phyloP scores from a whole-genome alignment of 2,113 vertebrate species.

The Isurus oxyrinchus region DNA sequence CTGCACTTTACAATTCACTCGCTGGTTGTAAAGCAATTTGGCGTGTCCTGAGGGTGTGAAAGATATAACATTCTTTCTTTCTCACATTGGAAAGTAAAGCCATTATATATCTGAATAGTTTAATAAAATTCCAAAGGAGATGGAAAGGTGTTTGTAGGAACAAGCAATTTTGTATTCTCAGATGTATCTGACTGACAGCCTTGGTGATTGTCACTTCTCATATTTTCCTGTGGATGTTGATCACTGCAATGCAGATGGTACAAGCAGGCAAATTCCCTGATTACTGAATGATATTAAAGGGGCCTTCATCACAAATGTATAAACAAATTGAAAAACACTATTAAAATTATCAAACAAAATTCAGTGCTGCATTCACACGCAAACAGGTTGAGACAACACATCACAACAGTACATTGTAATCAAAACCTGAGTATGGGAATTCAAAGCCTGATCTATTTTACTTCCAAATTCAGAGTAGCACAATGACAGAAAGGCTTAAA shows the following conservation, averaged over 20 bases:
- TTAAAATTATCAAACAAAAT: neutral
- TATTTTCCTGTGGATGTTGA: neutral
- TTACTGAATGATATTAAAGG: neutral
- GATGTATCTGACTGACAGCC: neutral
- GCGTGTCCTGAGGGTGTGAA: neutral
- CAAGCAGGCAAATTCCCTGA: neutral
- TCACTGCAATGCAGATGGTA: neutral
- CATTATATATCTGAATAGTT: neutral
- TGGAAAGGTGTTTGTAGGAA: neutral
- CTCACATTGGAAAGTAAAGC: neutral
- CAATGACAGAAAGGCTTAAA: neutral
- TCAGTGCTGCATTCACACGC: neutral
- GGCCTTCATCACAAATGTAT: neutral
- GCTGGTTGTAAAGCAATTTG: neutral
- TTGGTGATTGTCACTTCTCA: neutral
- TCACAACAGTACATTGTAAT: neutral
- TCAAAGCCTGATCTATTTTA: neutral
- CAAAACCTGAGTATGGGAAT: neutral
- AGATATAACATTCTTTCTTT: neutral
- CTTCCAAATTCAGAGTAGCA: neutral
- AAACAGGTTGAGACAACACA: neutral
- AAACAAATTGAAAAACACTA: neutral
- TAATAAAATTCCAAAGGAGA: neutral
- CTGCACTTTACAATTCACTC: neutral
- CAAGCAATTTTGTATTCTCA: neutral